Base-by-base conservation (phyloP, 2,888 invertebrate species). In the Blera fallax region DNA sequence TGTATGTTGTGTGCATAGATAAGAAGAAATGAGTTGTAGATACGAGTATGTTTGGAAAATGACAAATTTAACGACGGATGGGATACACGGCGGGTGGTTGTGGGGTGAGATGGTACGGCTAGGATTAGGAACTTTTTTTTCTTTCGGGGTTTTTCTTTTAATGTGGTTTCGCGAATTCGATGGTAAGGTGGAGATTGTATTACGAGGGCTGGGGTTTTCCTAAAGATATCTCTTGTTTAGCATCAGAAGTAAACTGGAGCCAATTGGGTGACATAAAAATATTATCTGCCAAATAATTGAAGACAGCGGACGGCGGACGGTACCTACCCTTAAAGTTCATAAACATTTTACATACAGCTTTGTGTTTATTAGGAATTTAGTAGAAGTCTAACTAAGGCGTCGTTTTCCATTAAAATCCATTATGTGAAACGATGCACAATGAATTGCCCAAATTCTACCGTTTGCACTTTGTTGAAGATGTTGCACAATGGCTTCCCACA, bases 1-100 rank as follows among this genome's bases (percentile, higher is more conserved):
- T 48, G 43, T n/a, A n/a, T 67, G 62, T 58, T 70, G 37, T 79
- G 52, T 81, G 85, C 81, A 85, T 85, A 85, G 85, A 85, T 85
- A 85, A 85, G 85, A 18, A n/a, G 58, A 81, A 85, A 85, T 85
- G 85, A 85, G 85, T 85, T 81, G 70, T 54, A 81, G 85, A 85
- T 85, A 81, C 74, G 67, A 45, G n/a, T 56, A 60, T 58, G 43
- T 80, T 72, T 76, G 52, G 29, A 40, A 67, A 76, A 85, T 67
- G 45, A 62, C 48, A 81, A 56, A 62, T 76, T 77, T 76, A 81
- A 85, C 72, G 76, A 77, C 60, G 21, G 43, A 64, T 62, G 48
- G 34, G 76, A 52, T 62, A 54, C 18, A 3, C 32, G 18, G 48
- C 32, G 40, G 32, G 40, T 34, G 40, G n/a, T n/a, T n/a, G 45